phyloP scores from a whole-genome alignment of 2,888 invertebrate genomes.

The Caenorhabditis doughertyi region DNA sequence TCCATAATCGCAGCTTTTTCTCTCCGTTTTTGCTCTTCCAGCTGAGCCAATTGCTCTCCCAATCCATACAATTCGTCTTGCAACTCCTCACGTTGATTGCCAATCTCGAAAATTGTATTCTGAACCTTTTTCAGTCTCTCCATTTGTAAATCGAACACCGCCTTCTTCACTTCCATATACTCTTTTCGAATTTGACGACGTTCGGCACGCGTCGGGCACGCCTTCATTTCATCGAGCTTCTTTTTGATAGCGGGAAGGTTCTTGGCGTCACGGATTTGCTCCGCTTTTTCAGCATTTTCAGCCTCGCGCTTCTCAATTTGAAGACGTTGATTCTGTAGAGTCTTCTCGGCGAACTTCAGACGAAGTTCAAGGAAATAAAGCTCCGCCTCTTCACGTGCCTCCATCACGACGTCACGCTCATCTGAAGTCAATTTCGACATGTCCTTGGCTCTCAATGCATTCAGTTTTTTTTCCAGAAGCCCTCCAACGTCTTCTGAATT shows the following conservation, averaged over 20 bases:
- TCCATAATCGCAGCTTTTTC: too few relatives aligned
- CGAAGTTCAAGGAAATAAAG: conserved; percentile 22
- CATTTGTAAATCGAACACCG: background rate
- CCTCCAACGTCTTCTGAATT: background rate
- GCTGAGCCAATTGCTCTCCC: too few relatives aligned
- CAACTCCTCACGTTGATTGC: too few relatives aligned
- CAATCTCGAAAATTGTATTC: too few relatives aligned
- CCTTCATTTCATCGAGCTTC: conserved; percentile 6
- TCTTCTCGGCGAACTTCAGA: conserved; percentile 4
- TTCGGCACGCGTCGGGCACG: background rate
- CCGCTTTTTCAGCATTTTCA: background rate
- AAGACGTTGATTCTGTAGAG: background rate
- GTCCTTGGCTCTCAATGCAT: background rate
- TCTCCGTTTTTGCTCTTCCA: too few relatives aligned
- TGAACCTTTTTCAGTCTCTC: background rate
- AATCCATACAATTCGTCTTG: too few relatives aligned
- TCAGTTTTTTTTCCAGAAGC: background rate
- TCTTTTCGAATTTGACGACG: background rate
- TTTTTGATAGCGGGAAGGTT: background rate
- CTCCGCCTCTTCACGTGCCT: conserved; percentile 23
- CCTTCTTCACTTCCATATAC: background rate
- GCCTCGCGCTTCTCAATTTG: background rate
- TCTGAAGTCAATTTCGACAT: conserved; percentile 12
- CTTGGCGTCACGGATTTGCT: background rate
- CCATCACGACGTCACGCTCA: conserved; percentile 16